Base-by-base conservation (phyloP, 1,140 invertebrate genomes). In the Vanessa atalanta region DNA sequence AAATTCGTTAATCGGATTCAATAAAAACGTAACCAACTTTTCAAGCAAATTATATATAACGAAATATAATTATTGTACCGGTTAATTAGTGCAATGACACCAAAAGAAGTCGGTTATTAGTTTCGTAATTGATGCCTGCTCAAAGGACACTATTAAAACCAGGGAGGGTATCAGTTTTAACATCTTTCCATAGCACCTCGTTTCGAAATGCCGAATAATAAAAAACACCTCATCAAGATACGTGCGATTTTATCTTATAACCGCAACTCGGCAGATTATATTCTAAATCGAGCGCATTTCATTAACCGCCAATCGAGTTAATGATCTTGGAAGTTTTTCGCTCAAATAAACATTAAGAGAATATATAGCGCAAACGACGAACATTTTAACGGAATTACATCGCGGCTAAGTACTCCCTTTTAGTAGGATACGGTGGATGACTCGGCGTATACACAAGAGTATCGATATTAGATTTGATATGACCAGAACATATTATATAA, bases 261-360 rank as follows among this genome's bases (percentile, higher is more conserved):
- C 53, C 31, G 51, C 37, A 57, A 57, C 43, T 20, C 53, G 53
- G 55, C 43, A 50, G 66, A 69, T 47, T 61, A 69, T 84, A 86
- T 80, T 83, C 81, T 87, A 85, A 85, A 78, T 79, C 75, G 79
- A 74, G 81, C 79, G 78, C 68, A 70, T 89, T 88, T 90, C 84
- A 88, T 88, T 88, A 85, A 84, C 83, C 82, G 72, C 79, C 86
- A 87, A 87, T 88, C 80, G 77, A 65, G 83, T 85, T 88, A 88
- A 90, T 88, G 85, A 89, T 80, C 78, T 78, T 81, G 80, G 80
- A 88, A 89, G 68, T 88, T 88, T 88, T 89, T 87, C 84, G 83
- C 84, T 89, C 85, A 90, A 88, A 88, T 88, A 90, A 88, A 88
- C 84, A 88, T 89, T 87, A 89, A 89, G 80, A 84, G 83, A 88